Evolutionary conservation across 2,113 vertebrate species (phyloP).

Genomic region (Urocolius indicus): DNA sequence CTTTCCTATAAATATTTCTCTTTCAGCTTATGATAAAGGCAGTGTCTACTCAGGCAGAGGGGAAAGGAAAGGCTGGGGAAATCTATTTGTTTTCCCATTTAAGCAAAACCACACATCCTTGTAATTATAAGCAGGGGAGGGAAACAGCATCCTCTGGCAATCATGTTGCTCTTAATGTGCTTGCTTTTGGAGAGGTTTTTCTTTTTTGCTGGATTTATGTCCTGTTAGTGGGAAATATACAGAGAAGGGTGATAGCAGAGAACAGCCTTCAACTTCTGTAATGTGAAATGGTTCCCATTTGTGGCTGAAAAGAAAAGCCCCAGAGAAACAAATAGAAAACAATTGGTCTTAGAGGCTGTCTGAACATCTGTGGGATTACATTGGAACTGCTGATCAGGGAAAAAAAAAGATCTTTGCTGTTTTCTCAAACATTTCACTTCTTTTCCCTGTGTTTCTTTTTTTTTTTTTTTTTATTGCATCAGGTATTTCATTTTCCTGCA

Average conservation of each 20-base stretch:
- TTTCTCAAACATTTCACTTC: not conserved
- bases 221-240: conserved; percentile 25
- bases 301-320: not conserved
- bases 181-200: not conserved
- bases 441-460: not conserved
- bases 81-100: conserved; percentile 43
- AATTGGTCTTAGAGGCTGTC: not conserved
- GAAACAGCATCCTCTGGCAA: conserved; percentile 32
- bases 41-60: not conserved
- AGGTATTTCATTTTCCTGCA: not conserved
- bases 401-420: not conserved
- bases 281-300: conserved; percentile 12
- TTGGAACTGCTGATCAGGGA: not conserved
- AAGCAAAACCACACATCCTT: conserved; percentile 36
- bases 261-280: not conserved
- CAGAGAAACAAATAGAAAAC: conserved; percentile 18
- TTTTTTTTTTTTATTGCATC: too few species aligned
- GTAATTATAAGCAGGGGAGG: conserved; percentile 3
- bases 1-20: conserved; percentile 54
- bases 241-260: conserved; percentile 4
- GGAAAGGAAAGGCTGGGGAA: not conserved
- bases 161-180: not conserved
- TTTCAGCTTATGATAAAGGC: conserved; percentile 14
- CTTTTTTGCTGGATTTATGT: conserved; percentile 23
- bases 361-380: not conserved